These are phyloP conservation scores for Discoglossus pictus DNA, from an alignment of 2,797 vertebrate genomes.

Conservation along the genomic window DNA sequence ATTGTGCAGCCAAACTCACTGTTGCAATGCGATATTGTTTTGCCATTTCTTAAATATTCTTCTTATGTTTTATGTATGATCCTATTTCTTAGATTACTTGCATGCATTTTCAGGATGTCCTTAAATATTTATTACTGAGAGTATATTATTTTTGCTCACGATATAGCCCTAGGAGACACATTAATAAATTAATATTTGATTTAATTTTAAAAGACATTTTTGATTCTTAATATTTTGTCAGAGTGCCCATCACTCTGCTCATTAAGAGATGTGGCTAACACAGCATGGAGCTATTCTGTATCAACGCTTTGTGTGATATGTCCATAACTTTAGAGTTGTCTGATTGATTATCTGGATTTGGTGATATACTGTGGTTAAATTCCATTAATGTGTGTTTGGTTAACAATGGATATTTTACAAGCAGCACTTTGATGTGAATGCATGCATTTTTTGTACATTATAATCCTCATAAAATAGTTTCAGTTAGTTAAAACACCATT, in stretches of 20 bases:
- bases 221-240: background rate
- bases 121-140: conserved; percentile 30
- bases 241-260: background rate
- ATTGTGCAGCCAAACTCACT: background rate
- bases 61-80: conserved; percentile 34
- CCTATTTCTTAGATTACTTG: conserved; percentile 24
- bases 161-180: conserved; percentile 11
- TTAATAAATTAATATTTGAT: conserved; percentile 34
- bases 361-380: too few relatives aligned
- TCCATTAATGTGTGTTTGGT: too few relatives aligned
- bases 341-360: too few relatives aligned
- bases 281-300: too few relatives aligned
- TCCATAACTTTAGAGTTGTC: too few relatives aligned
- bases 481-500: too few relatives aligned
- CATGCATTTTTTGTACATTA: too few relatives aligned
- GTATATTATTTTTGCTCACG: conserved; percentile 19
- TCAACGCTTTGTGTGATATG: too few relatives aligned
- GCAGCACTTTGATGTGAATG: too few relatives aligned
- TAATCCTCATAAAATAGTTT: too few relatives aligned
- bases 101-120: conserved; percentile 20
- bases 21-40: conserved; percentile 1
- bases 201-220: conserved; percentile 27
- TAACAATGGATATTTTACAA: too few relatives aligned
- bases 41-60: conserved; percentile 13
- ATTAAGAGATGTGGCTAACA: too few relatives aligned